Conservation (phyloP, 2,888 invertebrate genomes). For the Chromoteleia sp. region DNA sequence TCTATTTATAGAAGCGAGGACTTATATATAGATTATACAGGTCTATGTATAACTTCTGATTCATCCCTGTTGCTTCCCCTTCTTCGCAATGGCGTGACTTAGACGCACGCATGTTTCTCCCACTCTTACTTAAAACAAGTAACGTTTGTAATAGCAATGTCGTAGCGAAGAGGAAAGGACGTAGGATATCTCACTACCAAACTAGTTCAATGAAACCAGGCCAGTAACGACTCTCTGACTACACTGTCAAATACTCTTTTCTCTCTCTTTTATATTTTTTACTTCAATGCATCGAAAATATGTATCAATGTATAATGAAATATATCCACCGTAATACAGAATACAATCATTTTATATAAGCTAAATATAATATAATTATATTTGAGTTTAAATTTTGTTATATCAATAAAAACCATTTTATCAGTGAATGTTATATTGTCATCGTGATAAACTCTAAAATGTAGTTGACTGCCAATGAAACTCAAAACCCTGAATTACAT, state of each 20-base stretch:
- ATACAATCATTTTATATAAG: too few relatives aligned
- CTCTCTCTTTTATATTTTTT: not conserved
- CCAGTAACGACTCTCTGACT: slow-evolving; percentile 30
- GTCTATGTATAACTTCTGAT: slow-evolving; percentile 41
- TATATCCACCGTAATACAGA: too few relatives aligned
- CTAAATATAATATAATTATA: too few relatives aligned
- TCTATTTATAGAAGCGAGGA: slow-evolving; percentile 41
- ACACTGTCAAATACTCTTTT: not conserved
- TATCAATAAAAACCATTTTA: too few relatives aligned
- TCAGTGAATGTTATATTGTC: too few relatives aligned
- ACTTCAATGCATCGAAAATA: too few relatives aligned
- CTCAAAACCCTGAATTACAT: too few relatives aligned
- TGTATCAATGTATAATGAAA: too few relatives aligned
- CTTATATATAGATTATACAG: slow-evolving; percentile 45
- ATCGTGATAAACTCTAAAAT: too few relatives aligned
- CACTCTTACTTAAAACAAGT: slow-evolving; percentile 9
- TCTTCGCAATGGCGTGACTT: slow-evolving; percentile 25
- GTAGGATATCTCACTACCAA: slow-evolving; percentile 25
- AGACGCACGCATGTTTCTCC: slow-evolving; percentile 38
- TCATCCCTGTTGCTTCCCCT: slow-evolving; percentile 44
- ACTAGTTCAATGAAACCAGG: slow-evolving; percentile 35
- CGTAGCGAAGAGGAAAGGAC: slow-evolving; percentile 33
- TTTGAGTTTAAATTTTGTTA: too few relatives aligned
- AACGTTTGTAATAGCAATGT: slow-evolving; percentile 32
- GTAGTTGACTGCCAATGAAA: too few relatives aligned